A percentile compares a stretch with the other conserved stretches of the same genome.
phyloP scores from a whole-genome alignment of 2,888 invertebrate genomes.

The Heteromyza rotundicornis region DNA sequence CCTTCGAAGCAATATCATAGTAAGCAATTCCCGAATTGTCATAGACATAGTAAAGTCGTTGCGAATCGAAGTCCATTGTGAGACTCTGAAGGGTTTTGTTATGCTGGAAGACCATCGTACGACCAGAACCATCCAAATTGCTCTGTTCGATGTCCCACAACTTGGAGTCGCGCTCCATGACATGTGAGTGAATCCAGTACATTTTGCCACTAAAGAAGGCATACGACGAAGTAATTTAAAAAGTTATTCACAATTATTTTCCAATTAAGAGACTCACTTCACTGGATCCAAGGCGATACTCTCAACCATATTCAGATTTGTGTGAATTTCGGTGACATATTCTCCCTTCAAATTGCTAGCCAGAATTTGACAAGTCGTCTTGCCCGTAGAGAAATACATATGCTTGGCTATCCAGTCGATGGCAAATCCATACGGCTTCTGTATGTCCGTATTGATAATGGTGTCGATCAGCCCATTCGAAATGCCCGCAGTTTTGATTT shows the following conservation, averaged over 20 bases:
- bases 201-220: slow-evolving; percentile 63
- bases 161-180: slow-evolving; percentile 50
- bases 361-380: slow-evolving; percentile 66
- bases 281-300: slow-evolving; percentile 76
- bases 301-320: slow-evolving; percentile 64
- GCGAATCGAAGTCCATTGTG: slow-evolving; percentile 67
- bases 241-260: background rate
- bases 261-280: slow-evolving; percentile 53
- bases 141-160: slow-evolving; percentile 67
- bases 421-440: slow-evolving; percentile 70
- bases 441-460: slow-evolving; percentile 74
- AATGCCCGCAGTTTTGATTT: slow-evolving; percentile 74
- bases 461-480: slow-evolving; percentile 74
- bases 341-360: slow-evolving; percentile 77
- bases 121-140: slow-evolving; percentile 71
- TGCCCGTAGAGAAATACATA: slow-evolving; percentile 68
- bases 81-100: slow-evolving; percentile 65
- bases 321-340: slow-evolving; percentile 66
- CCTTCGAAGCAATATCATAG: slow-evolving; percentile 64
- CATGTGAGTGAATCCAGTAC: slow-evolving; percentile 68
- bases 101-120: slow-evolving; percentile 51
- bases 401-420: slow-evolving; percentile 80
- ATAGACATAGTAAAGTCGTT: slow-evolving; percentile 77
- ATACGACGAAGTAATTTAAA: background rate
- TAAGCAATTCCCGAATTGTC: slow-evolving; percentile 67